Evolutionary conservation across 2,888 invertebrate genomes (phyloP).

Genomic region (Leptothorax acervorum): DNA sequence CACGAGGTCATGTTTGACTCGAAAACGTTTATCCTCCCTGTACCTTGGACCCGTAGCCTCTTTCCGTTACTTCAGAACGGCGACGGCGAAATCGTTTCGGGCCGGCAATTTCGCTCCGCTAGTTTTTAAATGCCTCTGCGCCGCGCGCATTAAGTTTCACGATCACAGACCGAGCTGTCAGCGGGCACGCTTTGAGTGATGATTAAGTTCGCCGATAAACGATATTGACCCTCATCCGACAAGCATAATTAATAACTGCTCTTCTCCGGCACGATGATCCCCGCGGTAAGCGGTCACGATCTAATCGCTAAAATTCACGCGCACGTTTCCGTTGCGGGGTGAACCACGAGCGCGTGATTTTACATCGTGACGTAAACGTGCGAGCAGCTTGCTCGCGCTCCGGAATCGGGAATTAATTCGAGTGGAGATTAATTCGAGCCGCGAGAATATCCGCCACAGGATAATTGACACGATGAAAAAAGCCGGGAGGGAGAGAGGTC

Average conservation of each 20-base stretch:
- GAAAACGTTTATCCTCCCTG: conserved; percentile 22
- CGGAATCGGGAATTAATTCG: conserved; percentile 60
- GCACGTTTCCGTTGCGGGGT: neutral
- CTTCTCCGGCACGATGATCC: conserved; percentile 9
- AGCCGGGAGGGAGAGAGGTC: conserved; percentile 65
- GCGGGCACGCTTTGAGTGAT: conserved; percentile 20
- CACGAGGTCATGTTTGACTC: neutral
- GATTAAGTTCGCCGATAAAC: conserved; percentile 61
- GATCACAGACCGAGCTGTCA: conserved; percentile 43
- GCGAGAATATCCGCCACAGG: conserved; percentile 59
- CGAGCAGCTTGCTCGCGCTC: conserved; percentile 1
- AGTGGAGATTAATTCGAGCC: conserved; percentile 56
- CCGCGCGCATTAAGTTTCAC: conserved; percentile 32
- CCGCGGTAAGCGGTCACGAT: neutral
- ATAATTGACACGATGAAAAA: conserved; percentile 68
- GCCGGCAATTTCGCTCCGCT: conserved; percentile 5
- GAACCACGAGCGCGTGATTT: neutral
- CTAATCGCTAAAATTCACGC: neutral
- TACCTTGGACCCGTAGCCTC: conserved; percentile 14
- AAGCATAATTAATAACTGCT: conserved; percentile 58
- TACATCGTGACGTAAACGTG: conserved; percentile 10
- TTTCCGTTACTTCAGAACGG: neutral
- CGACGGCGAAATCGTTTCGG: conserved; percentile 14
- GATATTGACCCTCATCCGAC: conserved; percentile 58
- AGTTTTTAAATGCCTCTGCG: conserved; percentile 9